Evolutionary conservation across 2,797 vertebrate genomes (phyloP).

Genomic region (Brachyrhaphis roseni): DNA sequence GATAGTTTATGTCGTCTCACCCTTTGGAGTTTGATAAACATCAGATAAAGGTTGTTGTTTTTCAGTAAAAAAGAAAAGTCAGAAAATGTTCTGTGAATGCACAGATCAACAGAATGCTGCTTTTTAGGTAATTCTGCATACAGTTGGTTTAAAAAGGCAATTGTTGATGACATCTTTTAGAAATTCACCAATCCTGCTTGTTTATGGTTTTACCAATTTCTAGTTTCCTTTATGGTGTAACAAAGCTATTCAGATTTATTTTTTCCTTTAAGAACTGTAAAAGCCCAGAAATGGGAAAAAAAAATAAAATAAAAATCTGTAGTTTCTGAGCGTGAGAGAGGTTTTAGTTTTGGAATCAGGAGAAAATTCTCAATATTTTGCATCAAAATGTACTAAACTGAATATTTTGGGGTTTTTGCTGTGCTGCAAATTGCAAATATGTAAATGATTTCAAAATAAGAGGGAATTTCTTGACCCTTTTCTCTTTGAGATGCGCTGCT

Average conservation of each 20-base stretch:
- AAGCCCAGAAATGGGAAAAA: background rate
- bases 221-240: background rate
- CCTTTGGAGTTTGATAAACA: background rate
- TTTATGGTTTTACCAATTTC: background rate
- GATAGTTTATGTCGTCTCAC: background rate
- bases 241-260: background rate
- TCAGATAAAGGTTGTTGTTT: background rate
- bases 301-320: background rate
- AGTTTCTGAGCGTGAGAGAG: background rate
- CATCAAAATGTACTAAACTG: background rate
- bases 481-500: background rate
- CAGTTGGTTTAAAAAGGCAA: background rate
- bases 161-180: background rate
- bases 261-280: background rate
- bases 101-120: background rate
- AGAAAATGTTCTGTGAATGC: background rate
- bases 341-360: background rate
- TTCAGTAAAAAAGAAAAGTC: background rate
- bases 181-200: background rate
- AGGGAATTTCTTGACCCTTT: background rate
- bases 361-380: background rate
- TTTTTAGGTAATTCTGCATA: background rate
- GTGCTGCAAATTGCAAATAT: background rate
- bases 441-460: background rate
- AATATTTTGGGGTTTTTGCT: background rate